These are phyloP conservation scores for Cardiocondyla obscurior DNA, from an alignment of 1,140 invertebrate species.

Conservation along the genomic window DNA sequence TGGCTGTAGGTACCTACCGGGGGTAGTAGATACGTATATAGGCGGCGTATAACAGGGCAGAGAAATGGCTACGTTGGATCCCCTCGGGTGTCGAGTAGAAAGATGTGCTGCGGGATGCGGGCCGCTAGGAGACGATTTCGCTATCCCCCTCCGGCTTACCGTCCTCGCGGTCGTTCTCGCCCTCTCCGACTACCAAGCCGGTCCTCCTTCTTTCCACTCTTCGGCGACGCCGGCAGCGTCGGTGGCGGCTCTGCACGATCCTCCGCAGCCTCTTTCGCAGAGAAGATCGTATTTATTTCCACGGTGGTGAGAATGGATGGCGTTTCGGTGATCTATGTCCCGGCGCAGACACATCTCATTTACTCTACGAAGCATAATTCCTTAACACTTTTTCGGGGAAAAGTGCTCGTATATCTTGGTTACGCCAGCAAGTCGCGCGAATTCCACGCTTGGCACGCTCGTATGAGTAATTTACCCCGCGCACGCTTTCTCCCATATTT, in stretches of 20 bases:
- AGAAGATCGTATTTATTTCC: slow-evolving; percentile 82
- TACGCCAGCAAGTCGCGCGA: slow-evolving; percentile 74
- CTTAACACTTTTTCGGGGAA: slow-evolving; percentile 81
- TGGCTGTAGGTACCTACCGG: slow-evolving; percentile 70
- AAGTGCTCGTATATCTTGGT: slow-evolving; percentile 81
- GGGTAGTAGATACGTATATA: slow-evolving; percentile 73
- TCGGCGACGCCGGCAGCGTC: slow-evolving; percentile 15
- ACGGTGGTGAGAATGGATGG: slow-evolving; percentile 79
- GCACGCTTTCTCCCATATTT: slow-evolving; percentile 62
- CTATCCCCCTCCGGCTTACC: slow-evolving; percentile 68
- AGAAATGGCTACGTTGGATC: slow-evolving; percentile 78
- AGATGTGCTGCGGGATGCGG: slow-evolving; percentile 80
- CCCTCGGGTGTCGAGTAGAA: slow-evolving; percentile 77
- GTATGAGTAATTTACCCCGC: slow-evolving; percentile 61
- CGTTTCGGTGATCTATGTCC: slow-evolving; percentile 81
- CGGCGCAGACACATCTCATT: slow-evolving; percentile 82
- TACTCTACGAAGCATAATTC: slow-evolving; percentile 82
- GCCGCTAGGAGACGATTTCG: slow-evolving; percentile 77
- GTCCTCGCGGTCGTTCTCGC: slow-evolving; percentile 43
- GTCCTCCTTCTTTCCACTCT: slow-evolving; percentile 49
- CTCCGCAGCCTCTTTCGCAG: slow-evolving; percentile 68
- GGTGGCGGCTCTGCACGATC: slow-evolving; percentile 14
- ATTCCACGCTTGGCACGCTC: slow-evolving; percentile 63
- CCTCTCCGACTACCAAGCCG: slow-evolving; percentile 50
- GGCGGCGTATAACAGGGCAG: slow-evolving; percentile 73